These are phyloP conservation scores for Amphipoea oculea DNA, from an alignment of 2,888 invertebrate genomes.

Conservation along the genomic window DNA sequence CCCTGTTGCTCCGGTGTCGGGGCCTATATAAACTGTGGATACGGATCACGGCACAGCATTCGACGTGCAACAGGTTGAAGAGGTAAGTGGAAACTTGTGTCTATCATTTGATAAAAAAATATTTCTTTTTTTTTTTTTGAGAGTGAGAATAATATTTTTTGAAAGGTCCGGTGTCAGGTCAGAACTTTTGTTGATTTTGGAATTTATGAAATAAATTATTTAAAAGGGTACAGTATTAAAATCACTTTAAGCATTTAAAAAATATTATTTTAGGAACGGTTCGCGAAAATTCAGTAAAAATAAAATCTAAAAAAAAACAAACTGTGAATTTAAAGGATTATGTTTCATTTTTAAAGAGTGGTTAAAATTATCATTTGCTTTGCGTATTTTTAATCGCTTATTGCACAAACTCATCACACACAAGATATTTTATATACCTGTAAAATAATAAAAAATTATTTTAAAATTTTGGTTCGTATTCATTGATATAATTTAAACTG, in stretches of 20 bases:
- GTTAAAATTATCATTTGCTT: neutral
- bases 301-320: neutral
- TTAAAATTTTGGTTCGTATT: neutral
- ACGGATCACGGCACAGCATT: conserved; percentile 78
- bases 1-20: conserved; percentile 72
- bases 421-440: neutral
- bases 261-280: neutral
- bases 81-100: conserved; percentile 78
- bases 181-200: neutral
- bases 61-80: conserved; percentile 83
- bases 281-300: neutral
- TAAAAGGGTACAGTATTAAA: neutral
- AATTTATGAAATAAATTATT: neutral
- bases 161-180: neutral
- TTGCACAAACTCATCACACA: neutral
- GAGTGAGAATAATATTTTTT: neutral
- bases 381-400: neutral
- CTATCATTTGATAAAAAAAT: neutral
- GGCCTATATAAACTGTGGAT: conserved; percentile 82
- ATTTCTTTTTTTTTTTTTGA: neutral
- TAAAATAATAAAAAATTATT: neutral
- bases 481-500: neutral
- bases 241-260: neutral
- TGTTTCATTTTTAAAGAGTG: neutral
- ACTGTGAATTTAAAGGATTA: neutral